Evolutionary conservation across 1,140 invertebrate genomes (phyloP).

Genomic region (Bombus balteatus): DNA sequence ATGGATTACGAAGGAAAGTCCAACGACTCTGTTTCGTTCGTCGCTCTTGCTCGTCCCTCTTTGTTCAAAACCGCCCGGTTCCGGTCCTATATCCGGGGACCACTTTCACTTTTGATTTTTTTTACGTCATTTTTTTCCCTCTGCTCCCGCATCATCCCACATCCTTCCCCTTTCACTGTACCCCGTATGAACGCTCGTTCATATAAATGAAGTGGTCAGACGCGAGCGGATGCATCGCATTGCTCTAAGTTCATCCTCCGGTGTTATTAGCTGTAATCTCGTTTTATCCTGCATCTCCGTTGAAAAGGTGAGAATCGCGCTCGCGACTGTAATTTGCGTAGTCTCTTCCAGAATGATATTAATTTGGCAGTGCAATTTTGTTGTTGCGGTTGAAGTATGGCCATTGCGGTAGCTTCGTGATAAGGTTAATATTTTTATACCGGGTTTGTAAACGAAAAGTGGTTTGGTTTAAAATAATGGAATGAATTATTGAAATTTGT

Average conservation of each 20-base stretch:
- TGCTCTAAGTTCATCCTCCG: conserved; percentile 1
- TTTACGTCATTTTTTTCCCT: conserved; percentile 40
- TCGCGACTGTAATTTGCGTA: background rate
- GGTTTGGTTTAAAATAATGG: background rate
- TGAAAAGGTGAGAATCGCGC: conserved; percentile 20
- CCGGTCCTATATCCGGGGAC: conserved; percentile 72
- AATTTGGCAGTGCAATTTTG: background rate
- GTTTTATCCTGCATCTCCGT: background rate
- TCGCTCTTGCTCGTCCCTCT: conserved; percentile 32
- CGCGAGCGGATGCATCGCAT: background rate
- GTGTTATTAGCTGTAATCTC: conserved; percentile 5
- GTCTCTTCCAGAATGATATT: background rate
- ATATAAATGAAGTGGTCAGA: conserved; percentile 52
- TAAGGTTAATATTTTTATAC: background rate
- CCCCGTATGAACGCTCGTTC: background rate
- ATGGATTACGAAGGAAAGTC: conserved; percentile 63
- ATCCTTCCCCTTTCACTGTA: conserved; percentile 46
- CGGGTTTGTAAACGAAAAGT: background rate
- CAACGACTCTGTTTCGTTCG: conserved; percentile 36
- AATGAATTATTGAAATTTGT: background rate
- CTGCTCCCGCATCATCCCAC: conserved; percentile 31
- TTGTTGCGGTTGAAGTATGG: background rate
- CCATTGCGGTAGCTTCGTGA: background rate
- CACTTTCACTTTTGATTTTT: conserved; percentile 78
- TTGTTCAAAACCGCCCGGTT: conserved; percentile 53